Base-by-base conservation (phyloP, 1,140 invertebrate genomes). In the Lepidostoma basale region DNA sequence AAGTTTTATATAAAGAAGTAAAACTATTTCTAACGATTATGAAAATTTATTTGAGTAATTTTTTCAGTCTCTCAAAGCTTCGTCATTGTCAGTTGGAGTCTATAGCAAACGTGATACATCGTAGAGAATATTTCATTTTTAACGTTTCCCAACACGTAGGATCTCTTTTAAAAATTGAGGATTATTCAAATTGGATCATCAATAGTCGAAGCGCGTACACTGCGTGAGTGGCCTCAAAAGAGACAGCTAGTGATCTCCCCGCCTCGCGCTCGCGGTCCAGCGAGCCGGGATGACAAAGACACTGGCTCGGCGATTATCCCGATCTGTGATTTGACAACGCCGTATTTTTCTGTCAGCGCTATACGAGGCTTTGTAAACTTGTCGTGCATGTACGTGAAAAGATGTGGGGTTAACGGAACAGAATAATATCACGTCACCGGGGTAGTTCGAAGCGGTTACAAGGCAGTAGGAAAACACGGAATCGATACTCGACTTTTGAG, bases 61-160 rank as follows among this genome's bases (percentile, higher is more conserved):
- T n/a, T n/a, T n/a, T n/a, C n/a, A n/a, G n/a, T n/a, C n/a, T n/a
- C n/a, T n/a, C n/a, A n/a, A 20, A 20, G 44, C 44, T 47, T 47
- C 23, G 23, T 47, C 44, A 47, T 20, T 47, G 44, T 47, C 44
- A 47, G 20, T 23, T n/a, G n/a, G n/a, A n/a, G n/a, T n/a, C n/a
- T n/a, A n/a, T n/a, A 47, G 44, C 20, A 47, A 47, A 20, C 44
- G 23, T 47, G 44, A 47, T 47, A 47, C 23, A 47, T 47, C 44
- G 44, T 20, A 16, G 8, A 47, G 44, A 20, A 14, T 18, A 47
- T 47, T 20, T 47, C 20, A 47, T 22, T 47, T 47, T 47, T 47
- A 47, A 47, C 44, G 44, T 47, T 47, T 47, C 44, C 3, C 44
- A 20, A 47, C 44, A 47, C 44, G 44, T 47, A 47, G 14, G 44